phyloP scores from a whole-genome alignment of 2,888 invertebrate genomes.

The Malthinus seriepunctatus region DNA sequence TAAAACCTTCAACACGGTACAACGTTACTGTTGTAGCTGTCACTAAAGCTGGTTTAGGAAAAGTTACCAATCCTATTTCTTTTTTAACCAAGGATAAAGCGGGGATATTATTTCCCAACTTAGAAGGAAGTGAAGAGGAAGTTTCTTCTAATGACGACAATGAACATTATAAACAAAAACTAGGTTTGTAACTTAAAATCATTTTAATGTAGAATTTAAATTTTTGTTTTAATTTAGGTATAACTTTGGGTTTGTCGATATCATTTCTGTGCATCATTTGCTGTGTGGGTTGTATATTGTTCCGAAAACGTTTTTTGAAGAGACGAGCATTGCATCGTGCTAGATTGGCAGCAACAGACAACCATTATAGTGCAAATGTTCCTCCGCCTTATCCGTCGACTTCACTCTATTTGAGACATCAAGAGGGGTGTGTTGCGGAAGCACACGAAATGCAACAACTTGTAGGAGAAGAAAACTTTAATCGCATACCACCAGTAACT shows the following conservation, averaged over 20 bases:
- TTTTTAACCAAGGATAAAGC: constrained; percentile 35
- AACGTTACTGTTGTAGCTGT: constrained; percentile 58
- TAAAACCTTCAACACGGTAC: constrained; percentile 54
- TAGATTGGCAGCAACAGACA: constrained; percentile 38
- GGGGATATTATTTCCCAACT: constrained; percentile 8
- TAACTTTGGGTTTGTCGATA: constrained; percentile 57
- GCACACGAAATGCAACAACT: constrained; percentile 52
- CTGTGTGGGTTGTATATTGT: constrained; percentile 55
- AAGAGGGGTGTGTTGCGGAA: constrained; percentile 43
- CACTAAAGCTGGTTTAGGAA: constrained; percentile 57
- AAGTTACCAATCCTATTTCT: constrained; percentile 45
- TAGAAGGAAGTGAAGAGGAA: constrained; percentile 11
- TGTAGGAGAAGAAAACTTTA: constrained; percentile 48
- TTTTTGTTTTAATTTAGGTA: constrained; percentile 51
- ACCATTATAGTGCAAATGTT: constrained; percentile 38
- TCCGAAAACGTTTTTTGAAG: constrained; percentile 53
- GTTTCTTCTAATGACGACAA: constrained; percentile 32
- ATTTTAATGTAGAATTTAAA: too few relatives aligned
- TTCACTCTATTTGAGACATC: constrained; percentile 41
- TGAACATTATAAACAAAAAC: constrained; percentile 44
- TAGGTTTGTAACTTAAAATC: too few relatives aligned
- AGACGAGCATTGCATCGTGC: constrained; percentile 39
- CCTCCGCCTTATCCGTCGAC: constrained; percentile 18
- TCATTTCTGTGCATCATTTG: constrained; percentile 54
- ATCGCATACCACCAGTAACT: constrained; percentile 43